A percentile compares a stretch with the other conserved stretches of the same genome.
These are phyloP conservation scores for Drosophila truncata DNA, from an alignment of 1,140 invertebrate genomes.

Conservation along the genomic window DNA sequence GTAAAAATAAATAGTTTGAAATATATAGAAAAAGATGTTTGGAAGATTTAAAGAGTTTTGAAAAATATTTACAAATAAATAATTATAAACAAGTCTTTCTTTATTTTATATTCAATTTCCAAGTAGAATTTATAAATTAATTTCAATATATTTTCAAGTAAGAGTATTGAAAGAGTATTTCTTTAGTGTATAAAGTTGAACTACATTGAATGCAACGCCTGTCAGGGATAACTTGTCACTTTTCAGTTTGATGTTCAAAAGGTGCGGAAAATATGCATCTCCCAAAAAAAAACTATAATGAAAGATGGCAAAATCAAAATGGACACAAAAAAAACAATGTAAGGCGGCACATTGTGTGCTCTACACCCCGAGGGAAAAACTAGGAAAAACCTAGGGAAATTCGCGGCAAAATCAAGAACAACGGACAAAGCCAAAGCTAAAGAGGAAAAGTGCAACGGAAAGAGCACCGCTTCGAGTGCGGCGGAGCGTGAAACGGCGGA, in stretches of 20 bases:
- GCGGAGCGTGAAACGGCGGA: slow-evolving; percentile 40
- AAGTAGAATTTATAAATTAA: not conserved
- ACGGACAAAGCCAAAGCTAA: not conserved
- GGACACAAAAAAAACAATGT: slow-evolving; percentile 3
- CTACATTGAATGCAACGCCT: slow-evolving; percentile 5
- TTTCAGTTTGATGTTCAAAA: slow-evolving; percentile 8
- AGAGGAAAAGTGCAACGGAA: slow-evolving; percentile 24
- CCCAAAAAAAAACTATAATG: not conserved
- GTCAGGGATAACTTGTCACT: slow-evolving; percentile 12
- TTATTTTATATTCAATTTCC: not conserved
- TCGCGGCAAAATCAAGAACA: slow-evolving; percentile 12
- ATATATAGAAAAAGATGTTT: too few relatives aligned
- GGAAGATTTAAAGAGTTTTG: not conserved
- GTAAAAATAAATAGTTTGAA: not conserved
- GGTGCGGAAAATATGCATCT: slow-evolving; percentile 24
- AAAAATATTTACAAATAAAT: not conserved
- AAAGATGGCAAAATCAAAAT: slow-evolving; percentile 3
- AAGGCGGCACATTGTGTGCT: not conserved
- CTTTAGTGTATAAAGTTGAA: not conserved
- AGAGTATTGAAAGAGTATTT: slow-evolving; percentile 3
- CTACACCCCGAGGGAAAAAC: not conserved
- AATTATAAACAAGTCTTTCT: not conserved
- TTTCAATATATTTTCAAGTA: not conserved
- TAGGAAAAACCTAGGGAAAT: not conserved
- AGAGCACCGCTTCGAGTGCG: slow-evolving; percentile 17